phyloP scores from a whole-genome alignment of 2,113 vertebrate species.

The Bubalus kerabau region DNA sequence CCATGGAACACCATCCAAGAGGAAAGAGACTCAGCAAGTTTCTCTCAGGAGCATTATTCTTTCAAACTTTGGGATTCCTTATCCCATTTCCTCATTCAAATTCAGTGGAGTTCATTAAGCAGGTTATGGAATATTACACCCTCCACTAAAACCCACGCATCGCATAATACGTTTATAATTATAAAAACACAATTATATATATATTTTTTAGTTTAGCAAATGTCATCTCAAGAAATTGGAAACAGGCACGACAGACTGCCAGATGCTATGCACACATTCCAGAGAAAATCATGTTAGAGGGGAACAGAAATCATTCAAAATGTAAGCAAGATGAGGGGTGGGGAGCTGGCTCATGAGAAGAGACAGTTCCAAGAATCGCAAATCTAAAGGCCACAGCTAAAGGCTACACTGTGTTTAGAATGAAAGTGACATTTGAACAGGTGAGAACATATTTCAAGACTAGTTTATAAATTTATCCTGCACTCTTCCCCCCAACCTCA shows the following conservation, averaged over 20 bases:
- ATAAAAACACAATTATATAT: not conserved
- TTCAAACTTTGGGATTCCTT: not conserved
- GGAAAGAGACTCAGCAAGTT: not conserved
- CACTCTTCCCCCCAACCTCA: not conserved
- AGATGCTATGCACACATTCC: not conserved
- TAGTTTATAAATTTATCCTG: not conserved
- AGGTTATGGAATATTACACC: not conserved
- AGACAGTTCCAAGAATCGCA: not conserved
- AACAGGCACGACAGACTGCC: not conserved
- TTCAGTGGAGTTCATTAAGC: not conserved
- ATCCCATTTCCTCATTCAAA: not conserved
- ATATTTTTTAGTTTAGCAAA: not conserved
- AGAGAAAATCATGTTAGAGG: not conserved
- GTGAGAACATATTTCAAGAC: not conserved
- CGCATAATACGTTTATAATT: not conserved
- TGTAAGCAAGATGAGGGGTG: not conserved
- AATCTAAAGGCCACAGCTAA: not conserved
- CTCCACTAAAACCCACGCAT: not conserved
- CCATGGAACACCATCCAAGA: accelerated
- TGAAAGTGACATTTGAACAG: not conserved
- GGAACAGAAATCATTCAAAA: not conserved
- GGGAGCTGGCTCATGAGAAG: not conserved
- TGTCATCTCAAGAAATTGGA: slow-evolving; percentile 26
- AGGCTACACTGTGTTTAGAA: not conserved
- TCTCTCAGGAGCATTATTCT: not conserved